These are phyloP conservation scores for Anguilla rostrata DNA, from an alignment of 2,113 vertebrate genomes.

Conservation along the genomic window DNA sequence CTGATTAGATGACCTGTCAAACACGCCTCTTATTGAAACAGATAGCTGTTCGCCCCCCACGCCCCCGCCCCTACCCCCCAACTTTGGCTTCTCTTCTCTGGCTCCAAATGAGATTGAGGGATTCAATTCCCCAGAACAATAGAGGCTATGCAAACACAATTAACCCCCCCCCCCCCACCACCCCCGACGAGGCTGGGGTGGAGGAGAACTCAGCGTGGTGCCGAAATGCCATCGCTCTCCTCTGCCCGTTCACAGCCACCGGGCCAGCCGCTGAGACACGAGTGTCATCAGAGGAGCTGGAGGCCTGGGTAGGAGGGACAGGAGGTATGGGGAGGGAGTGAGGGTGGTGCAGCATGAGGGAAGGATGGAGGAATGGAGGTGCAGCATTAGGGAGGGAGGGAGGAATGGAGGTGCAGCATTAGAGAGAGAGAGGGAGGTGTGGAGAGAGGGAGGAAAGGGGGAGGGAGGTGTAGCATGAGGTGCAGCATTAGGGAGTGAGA, in stretches of 20 bases:
- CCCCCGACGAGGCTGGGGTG: not conserved
- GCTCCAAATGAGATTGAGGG: conserved; percentile 21
- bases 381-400: too few species aligned
- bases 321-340: not conserved
- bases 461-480: not conserved
- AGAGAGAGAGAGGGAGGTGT: not conserved
- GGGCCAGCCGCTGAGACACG: not conserved
- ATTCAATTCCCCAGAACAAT: conserved; percentile 18
- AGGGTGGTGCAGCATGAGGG: too few species aligned
- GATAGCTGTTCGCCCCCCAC: not conserved
- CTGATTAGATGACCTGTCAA: conserved; percentile 16
- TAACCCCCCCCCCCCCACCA: not conserved
- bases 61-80: not conserved
- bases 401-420: too few species aligned
- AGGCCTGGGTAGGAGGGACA: not conserved
- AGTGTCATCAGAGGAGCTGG: not conserved
- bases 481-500: not conserved
- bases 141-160: conserved; percentile 15
- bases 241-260: not conserved
- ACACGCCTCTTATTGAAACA: conserved; percentile 7
- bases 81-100: not conserved
- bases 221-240: conserved; percentile 5
- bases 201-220: conserved; percentile 1
- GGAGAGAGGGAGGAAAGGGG: not conserved
- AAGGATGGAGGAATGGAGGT: too few species aligned